phyloP scores from a whole-genome alignment of 2,113 vertebrate species.

The Lasiurus cinereus region DNA sequence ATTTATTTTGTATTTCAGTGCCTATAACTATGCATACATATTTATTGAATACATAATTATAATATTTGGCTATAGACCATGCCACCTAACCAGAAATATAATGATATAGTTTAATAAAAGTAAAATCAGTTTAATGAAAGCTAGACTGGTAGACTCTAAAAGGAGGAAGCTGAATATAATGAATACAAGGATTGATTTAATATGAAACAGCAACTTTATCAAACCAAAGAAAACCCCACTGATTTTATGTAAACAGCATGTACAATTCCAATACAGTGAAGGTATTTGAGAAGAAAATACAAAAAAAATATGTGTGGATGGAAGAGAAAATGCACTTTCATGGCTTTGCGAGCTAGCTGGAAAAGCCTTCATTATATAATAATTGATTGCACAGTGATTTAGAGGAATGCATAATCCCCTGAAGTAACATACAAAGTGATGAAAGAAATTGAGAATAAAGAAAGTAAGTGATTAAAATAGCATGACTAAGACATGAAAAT shows the following conservation, averaged over 20 bases:
- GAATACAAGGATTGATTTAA: not conserved
- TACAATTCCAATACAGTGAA: not conserved
- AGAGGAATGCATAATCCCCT: conserved; percentile 8
- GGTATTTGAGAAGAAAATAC: not conserved
- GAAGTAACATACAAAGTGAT: conserved; percentile 39
- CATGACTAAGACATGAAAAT: conserved; percentile 27
- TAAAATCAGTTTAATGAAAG: not conserved
- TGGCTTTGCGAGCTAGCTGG: not conserved
- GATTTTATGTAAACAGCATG: not conserved
- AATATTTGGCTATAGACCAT: not conserved
- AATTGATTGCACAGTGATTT: conserved; percentile 22
- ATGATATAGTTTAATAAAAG: not conserved
- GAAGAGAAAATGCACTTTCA: not conserved
- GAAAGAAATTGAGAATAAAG: conserved; percentile 53
- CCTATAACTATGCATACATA: not conserved
- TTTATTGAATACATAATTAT: not conserved
- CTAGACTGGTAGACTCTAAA: not conserved
- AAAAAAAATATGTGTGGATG: not conserved
- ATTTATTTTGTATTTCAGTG: not conserved
- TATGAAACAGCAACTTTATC: not conserved
- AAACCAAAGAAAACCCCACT: not conserved
- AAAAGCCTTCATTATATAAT: not conserved
- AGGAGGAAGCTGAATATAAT: not conserved
- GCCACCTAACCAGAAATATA: not conserved
- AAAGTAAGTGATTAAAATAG: conserved; percentile 50